Evolutionary conservation across 1,140 invertebrate species (phyloP).

Genomic region (Listronotus bonariensis): DNA sequence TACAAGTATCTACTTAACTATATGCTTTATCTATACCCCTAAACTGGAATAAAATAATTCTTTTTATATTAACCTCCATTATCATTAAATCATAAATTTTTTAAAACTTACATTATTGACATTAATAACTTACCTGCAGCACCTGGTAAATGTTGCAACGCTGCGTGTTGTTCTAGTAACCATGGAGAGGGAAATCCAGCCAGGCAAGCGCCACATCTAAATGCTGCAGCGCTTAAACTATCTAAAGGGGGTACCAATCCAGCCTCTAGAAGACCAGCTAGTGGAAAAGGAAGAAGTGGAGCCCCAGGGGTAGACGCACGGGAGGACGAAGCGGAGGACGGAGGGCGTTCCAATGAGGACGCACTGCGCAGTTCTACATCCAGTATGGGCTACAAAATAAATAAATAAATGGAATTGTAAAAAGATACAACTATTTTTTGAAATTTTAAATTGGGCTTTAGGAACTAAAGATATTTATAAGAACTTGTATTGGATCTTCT

Average conservation of each 20-base stretch:
- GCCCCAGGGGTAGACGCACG: constrained; percentile 57
- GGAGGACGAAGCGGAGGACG: constrained; percentile 53
- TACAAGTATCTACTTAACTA: too few relatives aligned
- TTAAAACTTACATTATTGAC: too few relatives aligned
- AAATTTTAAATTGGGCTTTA: too few relatives aligned
- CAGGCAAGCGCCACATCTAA: constrained; percentile 76
- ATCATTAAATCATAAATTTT: too few relatives aligned
- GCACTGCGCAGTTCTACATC: constrained; percentile 48
- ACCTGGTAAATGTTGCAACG: constrained; percentile 67
- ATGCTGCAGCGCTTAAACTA: constrained; percentile 57
- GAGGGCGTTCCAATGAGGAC: constrained; percentile 48
- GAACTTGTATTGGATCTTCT: too few relatives aligned
- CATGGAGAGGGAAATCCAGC: constrained; percentile 81
- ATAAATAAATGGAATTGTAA: too few relatives aligned
- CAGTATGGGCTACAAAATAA: constrained; percentile 38
- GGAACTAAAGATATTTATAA: too few relatives aligned
- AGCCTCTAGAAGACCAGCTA: constrained; percentile 50
- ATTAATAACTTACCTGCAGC: constrained; percentile 13
- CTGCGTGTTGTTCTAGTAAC: constrained; percentile 79
- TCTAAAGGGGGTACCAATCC: constrained; percentile 58
- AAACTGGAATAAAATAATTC: too few relatives aligned
- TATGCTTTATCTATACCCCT: too few relatives aligned
- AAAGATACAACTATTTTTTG: too few relatives aligned
- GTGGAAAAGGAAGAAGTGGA: constrained; percentile 50
- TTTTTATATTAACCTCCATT: too few relatives aligned